Percentiles rank a stretch among this genome's conserved stretches.
Evolutionary conservation across 2,888 invertebrate genomes (phyloP).

Genomic region (Argyresthia goedartella): DNA sequence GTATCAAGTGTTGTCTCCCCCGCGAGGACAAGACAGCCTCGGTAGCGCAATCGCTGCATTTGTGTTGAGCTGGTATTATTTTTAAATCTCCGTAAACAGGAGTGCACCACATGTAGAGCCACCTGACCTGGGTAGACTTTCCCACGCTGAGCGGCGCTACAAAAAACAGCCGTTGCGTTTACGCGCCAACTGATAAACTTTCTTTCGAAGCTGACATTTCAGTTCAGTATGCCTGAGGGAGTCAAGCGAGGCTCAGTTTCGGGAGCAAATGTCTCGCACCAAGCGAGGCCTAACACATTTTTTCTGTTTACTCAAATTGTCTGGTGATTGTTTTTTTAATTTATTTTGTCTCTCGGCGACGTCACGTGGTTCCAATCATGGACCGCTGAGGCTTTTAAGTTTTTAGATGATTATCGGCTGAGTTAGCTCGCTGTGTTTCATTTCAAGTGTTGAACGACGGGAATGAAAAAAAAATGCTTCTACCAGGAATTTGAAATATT

Average conservation of each 20-base stretch:
- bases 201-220: slow-evolving; percentile 28
- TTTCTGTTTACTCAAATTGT: slow-evolving; percentile 64
- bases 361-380: slow-evolving; percentile 69
- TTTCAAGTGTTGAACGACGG: background rate
- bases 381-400: slow-evolving; percentile 43
- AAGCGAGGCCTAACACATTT: slow-evolving; percentile 48
- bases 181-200: slow-evolving; percentile 23
- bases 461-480: too few relatives aligned
- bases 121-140: slow-evolving; percentile 64
- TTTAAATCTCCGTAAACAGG: slow-evolving; percentile 55
- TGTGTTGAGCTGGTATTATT: slow-evolving; percentile 59
- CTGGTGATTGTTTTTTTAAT: slow-evolving; percentile 70
- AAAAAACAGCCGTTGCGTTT: slow-evolving; percentile 42
- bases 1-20: slow-evolving; percentile 37
- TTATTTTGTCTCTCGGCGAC: slow-evolving; percentile 54
- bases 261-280: slow-evolving; percentile 55
- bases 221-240: slow-evolving; percentile 18
- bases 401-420: slow-evolving; percentile 23
- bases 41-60: slow-evolving; percentile 32
- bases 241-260: slow-evolving; percentile 34
- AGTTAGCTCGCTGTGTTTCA: background rate
- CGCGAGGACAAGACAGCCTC: slow-evolving; percentile 41
- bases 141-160: slow-evolving; percentile 55
- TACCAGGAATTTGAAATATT: too few relatives aligned
- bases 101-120: slow-evolving; percentile 62